Percentiles rank a stretch among this genome's conserved stretches.
phyloP scores from a whole-genome alignment of 1,140 invertebrate genomes.

The Lysiphlebus fabarum region DNA sequence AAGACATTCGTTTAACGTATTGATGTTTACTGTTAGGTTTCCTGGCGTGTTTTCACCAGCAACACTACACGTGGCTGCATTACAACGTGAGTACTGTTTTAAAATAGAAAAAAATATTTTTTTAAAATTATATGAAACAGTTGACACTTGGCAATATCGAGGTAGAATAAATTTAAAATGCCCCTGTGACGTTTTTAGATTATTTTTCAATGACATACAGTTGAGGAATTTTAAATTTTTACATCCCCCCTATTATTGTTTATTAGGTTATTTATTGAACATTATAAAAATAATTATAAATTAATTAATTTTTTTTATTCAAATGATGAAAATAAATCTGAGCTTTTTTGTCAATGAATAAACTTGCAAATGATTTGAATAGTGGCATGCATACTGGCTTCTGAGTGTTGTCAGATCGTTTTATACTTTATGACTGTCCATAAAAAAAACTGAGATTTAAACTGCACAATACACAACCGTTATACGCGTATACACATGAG shows the following conservation, averaged over 20 bases:
- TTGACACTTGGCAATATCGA: background rate
- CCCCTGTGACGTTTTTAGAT: too few species aligned
- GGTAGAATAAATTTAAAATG: too few species aligned
- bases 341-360: constrained; percentile 12
- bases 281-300: too few species aligned
- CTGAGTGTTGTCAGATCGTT: constrained; percentile 49
- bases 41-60: constrained; percentile 54
- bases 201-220: too few species aligned
- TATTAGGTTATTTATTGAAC: too few species aligned
- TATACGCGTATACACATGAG: constrained; percentile 23
- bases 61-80: constrained; percentile 49
- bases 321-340: background rate
- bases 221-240: background rate
- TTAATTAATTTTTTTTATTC: too few species aligned
- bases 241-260: background rate
- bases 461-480: constrained; percentile 48
- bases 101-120: constrained; percentile 9
- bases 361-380: constrained; percentile 23
- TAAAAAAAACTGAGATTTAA: constrained; percentile 55
- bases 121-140: background rate
- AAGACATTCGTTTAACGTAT: background rate
- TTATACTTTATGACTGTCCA: constrained; percentile 53
- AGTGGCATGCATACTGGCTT: constrained; percentile 25
- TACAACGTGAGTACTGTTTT: constrained; percentile 50
- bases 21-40: constrained; percentile 42